Base-by-base conservation (phyloP, 2,888 invertebrate genomes). In the Lottia scabra region DNA sequence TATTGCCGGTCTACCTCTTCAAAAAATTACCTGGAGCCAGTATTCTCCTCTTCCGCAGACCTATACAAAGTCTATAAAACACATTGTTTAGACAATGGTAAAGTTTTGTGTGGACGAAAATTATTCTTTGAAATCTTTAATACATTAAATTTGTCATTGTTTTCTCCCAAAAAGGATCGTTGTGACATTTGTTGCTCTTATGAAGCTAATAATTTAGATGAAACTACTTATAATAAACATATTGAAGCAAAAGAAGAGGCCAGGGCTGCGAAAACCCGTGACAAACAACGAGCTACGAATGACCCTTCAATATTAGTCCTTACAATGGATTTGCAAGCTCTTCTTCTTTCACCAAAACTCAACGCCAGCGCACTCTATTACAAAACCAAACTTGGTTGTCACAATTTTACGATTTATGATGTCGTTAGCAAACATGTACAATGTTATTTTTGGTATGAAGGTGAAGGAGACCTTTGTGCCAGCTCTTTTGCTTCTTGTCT, bases 371-470 rank as follows among this genome's bases (percentile, higher is more conserved):
- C 67, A 0, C 63, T 46, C 0, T 73, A 67, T 23, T 73, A 65
- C 48, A 69, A 69, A 43, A 73, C 66, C 2, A 73, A 70, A 46
- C 16, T 70, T 5, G 23, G 64, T 4, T 69, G 65, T 15, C 73
- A 70, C 38, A 73, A 73, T 46, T 73, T 70, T 46, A 69, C 73
- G 2, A 27, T 73, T 44, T 70, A 63, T 19, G 67, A 73, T 23
- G 8, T 46, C 16, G 27, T 56, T 10, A 69, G 46, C n/a, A 16
- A 27, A 16, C 67, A 70, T 23, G 73, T 73, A n/a, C 27, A 27
- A 26, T 56, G 70, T 64, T 73, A 73, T 30, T 56, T 73, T 16
- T 67, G 73, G 67, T 64, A 73, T 64, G 73, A 70, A 23, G 46
- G 23, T 1, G 23, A 64, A 43, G 46, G 70, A 15, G 70, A 69